Base-by-base conservation (phyloP, 2,888 invertebrate genomes). In the Scaptomyza cyrtandrae region DNA sequence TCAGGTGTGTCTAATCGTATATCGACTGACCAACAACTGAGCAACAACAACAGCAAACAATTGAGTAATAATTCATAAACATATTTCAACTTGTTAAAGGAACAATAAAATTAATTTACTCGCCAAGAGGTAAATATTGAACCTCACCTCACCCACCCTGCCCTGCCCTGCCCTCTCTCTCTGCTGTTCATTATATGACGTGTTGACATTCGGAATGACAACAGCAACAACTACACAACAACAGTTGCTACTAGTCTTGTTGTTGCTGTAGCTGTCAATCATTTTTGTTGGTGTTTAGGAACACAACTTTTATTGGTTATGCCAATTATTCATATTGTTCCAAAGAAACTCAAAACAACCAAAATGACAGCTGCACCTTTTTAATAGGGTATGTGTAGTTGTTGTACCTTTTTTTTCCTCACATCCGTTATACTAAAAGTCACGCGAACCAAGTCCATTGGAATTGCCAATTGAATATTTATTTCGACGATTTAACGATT, bases 61-160 rank as follows among this genome's bases (percentile, higher is more conserved):
- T 86, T 81, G 79, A 80, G 67, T 75, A 89, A 89, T 88, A 89
- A 86, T 88, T 90, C 86, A 90, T 90, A 84, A 81, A 88, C 67
- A 84, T 84, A 86, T 88, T 85, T 86, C 80, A 78, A 75, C 70
- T 80, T 59, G 71, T 63, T 10, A 7, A 41, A 67, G 58, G 69
- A 69, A 33, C 10, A 80, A 82, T 2, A 33, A 35, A 35, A 88
- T 85, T 89, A 79, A 89, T 84, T 90, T 86, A 71, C 81, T 74
- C 60, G 58, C 68, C 70, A 49, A 57, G 45, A 58, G 52, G 66
- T 53, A 70, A 70, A 69, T 56, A 70, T 39, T 62, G 59, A 45
- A 45, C 1, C 11, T 19, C 1, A 19, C 19, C n/a, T n/a, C 19
- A 19, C 24, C 24, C 24, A 5, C 3, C 7, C 13, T 24, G 3